Base-by-base conservation (phyloP, 2,113 vertebrate species). In the Lipophrys pholis region DNA sequence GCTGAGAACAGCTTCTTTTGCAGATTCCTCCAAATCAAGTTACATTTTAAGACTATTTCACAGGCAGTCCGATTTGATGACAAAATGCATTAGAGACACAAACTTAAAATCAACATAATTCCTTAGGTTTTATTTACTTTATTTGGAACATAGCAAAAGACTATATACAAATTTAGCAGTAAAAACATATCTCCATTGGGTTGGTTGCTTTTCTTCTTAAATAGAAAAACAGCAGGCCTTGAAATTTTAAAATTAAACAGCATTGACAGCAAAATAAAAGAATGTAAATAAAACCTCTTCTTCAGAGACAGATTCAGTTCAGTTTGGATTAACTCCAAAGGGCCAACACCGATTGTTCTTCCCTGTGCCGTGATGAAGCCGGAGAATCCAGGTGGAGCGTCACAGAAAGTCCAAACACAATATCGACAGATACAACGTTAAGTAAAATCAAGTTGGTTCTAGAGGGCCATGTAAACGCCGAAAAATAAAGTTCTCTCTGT, bases 111-210 rank as follows among this genome's bases (percentile, higher is more conserved):
- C 49, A 81, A 74, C 41, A 72, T 84, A 65, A 72, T 73, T 77
- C 52, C 78, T 82, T 64, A 78, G 21, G 42, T 74, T 87, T 76
- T 84, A 91, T 90, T 90, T 85, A 90, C 94, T 94, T 96, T 98
- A 98, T 97, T 99, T 95, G 93, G 88, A 94, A 95, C 94, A 95
- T 95, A 89, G 76, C 94, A 94, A 96, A 96, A 95, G 87, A 94
- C 94, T 92, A 94, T 95, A 87, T 94, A 93, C 96, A 97, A 92
- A 95, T 95, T 92, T 93, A 95, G 91, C 92, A 92, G 83, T 89
- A 81, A 77, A 89, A 91, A 89, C 78, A 36, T 48, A 38, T 79
- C 64, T 84, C 78, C 67, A 89, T 69, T 70, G 60, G 67, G 39
- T 74, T 45, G 73, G 66, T 68, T 89, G 89, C 93, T 85, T 81